These are phyloP conservation scores for Microplitis deprimator DNA, from an alignment of 2,888 invertebrate genomes.

Conservation along the genomic window DNA sequence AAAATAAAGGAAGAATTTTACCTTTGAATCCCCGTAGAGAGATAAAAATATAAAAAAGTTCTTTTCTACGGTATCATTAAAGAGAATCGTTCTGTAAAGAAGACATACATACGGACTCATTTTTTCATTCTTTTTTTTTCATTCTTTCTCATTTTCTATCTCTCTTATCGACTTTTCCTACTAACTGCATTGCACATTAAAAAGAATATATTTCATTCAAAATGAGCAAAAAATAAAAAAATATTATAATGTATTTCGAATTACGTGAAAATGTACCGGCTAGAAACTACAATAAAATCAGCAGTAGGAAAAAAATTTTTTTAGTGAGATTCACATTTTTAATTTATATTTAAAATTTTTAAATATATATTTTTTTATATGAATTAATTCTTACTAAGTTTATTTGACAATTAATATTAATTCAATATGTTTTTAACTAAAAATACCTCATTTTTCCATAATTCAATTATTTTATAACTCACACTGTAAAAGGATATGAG, in stretches of 20 bases:
- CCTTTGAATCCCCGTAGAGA: slow-evolving; percentile 11
- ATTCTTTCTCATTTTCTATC: slow-evolving; percentile 5
- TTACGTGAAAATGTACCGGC: slow-evolving; percentile 1
- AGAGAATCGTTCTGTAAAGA: slow-evolving; percentile 35
- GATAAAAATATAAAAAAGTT: slow-evolving; percentile 37
- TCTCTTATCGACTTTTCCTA: slow-evolving; percentile 6
- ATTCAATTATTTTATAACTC: too few species aligned
- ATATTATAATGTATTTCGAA: slow-evolving; percentile 21
- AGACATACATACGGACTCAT: slow-evolving; percentile 38
- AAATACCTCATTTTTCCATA: too few species aligned
- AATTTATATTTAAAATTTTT: too few species aligned
- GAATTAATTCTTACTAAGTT: too few species aligned
- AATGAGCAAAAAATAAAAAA: slow-evolving; percentile 30
- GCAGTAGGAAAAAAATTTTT: too few species aligned
- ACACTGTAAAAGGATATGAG: too few species aligned
- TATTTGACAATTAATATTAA: too few species aligned
- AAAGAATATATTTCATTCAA: slow-evolving; percentile 32
- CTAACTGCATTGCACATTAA: slow-evolving; percentile 36
- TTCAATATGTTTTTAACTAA: too few species aligned
- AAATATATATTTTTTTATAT: too few species aligned
- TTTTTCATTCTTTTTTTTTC: slow-evolving; percentile 27
- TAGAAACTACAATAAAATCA: slow-evolving; percentile 11
- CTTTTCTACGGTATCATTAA: slow-evolving; percentile 36
- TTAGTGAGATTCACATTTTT: too few species aligned
- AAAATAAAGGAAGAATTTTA: slow-evolving; percentile 16